Conservation (phyloP, 2,888 invertebrate species). For the Hydraecia micacea region DNA sequence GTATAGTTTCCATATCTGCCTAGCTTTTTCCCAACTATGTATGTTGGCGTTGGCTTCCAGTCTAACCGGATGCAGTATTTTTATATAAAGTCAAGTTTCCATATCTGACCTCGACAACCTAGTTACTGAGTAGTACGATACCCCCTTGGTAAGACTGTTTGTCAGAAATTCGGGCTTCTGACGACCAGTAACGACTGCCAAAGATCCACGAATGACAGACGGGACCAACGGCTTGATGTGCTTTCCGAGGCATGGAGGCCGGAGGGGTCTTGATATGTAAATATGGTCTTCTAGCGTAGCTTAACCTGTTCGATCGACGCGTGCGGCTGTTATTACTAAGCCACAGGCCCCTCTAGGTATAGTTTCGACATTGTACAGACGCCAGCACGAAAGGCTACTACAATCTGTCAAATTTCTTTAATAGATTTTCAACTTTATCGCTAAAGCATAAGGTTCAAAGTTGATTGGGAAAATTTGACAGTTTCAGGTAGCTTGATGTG, state of each 20-base stretch:
- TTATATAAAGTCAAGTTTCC: background rate
- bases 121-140: background rate
- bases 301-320: background rate
- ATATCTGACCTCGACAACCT: background rate
- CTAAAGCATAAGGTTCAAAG: too few relatives aligned
- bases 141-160: background rate
- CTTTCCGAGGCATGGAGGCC: background rate
- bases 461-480: too few relatives aligned
- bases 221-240: background rate
- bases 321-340: background rate
- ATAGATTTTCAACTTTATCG: too few relatives aligned
- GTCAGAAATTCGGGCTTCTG: background rate
- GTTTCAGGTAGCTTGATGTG: too few relatives aligned
- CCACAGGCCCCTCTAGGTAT: background rate
- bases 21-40: background rate
- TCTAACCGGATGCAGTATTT: background rate
- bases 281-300: background rate
- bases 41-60: background rate
- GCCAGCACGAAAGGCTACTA: too few relatives aligned
- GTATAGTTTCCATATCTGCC: background rate
- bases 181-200: background rate
- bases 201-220: background rate
- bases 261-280: background rate
- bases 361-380: background rate
- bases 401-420: too few relatives aligned